Evolutionary conservation across 1,140 invertebrate species (phyloP).

Genomic region (Drosophila subobscura): DNA sequence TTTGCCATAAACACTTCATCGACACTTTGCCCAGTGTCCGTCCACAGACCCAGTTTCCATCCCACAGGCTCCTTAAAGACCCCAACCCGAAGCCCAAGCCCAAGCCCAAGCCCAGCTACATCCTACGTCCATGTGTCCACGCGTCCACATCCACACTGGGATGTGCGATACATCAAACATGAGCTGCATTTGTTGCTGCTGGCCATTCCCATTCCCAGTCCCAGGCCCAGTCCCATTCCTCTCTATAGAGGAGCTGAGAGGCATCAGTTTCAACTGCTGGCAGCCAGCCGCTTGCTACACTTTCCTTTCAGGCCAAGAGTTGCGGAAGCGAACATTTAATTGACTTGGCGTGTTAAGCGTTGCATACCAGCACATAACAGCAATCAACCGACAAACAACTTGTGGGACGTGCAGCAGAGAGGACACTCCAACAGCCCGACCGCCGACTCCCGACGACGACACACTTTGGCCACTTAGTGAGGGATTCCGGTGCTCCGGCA

Average conservation of each 20-base stretch:
- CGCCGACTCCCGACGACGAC: slow-evolving; percentile 11
- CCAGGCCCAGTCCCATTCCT: too few species aligned
- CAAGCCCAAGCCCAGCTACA: slow-evolving; percentile 2
- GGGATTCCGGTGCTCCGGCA: slow-evolving; percentile 24
- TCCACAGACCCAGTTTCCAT: too few species aligned
- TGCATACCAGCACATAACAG: slow-evolving; percentile 75
- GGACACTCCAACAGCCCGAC: slow-evolving; percentile 1
- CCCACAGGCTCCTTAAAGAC: neutral
- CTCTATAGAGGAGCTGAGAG: too few species aligned
- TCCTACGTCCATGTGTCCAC: neutral
- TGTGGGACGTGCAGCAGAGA: slow-evolving; percentile 47
- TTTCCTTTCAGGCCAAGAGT: slow-evolving; percentile 54
- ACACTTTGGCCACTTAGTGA: slow-evolving; percentile 57
- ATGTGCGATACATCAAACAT: slow-evolving; percentile 62
- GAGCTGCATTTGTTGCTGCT: slow-evolving; percentile 44
- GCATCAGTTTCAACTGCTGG: too few species aligned
- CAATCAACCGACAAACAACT: slow-evolving; percentile 74
- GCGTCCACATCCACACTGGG: neutral
- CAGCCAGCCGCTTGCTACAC: slow-evolving; percentile 42
- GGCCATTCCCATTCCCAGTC: too few species aligned
- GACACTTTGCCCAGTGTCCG: slow-evolving; percentile 48
- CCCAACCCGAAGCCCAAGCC: slow-evolving; percentile 7
- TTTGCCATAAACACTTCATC: slow-evolving; percentile 75
- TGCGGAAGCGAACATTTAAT: slow-evolving; percentile 80
- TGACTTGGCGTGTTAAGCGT: slow-evolving; percentile 79